Base-by-base conservation (phyloP, 1,140 invertebrate species). In the Achroia grisella region DNA sequence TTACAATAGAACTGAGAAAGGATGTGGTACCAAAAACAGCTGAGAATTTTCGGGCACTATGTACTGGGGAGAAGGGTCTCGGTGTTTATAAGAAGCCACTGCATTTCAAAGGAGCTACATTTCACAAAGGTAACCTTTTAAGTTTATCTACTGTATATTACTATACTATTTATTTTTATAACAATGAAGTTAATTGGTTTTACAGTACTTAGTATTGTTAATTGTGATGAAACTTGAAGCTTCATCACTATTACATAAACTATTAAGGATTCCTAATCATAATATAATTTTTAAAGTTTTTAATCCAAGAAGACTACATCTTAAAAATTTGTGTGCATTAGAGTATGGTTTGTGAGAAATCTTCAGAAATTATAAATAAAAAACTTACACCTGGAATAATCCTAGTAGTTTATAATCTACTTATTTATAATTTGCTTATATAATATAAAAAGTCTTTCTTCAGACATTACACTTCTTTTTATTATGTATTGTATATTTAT, bases 1-100 rank as follows among this genome's bases (percentile, higher is more conserved):
- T 97, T 30, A 85, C 95, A 10, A 93, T 96, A 65, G 90, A 95
- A 87, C 86, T 97, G 33, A 90, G 92, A 59, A 92, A 91, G 66
- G 91, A 98, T 89, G 87, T 94, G 52, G 95, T 95, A 11, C 97
- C 97, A 28, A 93, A 90, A 79, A 98, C 97, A 40, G 93, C 91
- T 35, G 94, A 97, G 85, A 98, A 98, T 87, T 98, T 98, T 83
- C 88, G 94, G 61, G 91, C 91, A 2, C 70, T 98, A 1, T 98
- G 96, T 71, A 97, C 95, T 0, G 96, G 96, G 10, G 94, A 95
- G 80, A 92, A 89, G 55, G 94, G 94, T 10, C 82, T 89, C 34
- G 93, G 93, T 0, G 71, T 64, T n/a, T 74, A 87, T 50, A 90
- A 90, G 1, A 92, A 91, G 65, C 91, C 88, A 8, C 71, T 96